Conservation (phyloP, 2,888 invertebrate genomes). For the Proisotoma minuta region DNA sequence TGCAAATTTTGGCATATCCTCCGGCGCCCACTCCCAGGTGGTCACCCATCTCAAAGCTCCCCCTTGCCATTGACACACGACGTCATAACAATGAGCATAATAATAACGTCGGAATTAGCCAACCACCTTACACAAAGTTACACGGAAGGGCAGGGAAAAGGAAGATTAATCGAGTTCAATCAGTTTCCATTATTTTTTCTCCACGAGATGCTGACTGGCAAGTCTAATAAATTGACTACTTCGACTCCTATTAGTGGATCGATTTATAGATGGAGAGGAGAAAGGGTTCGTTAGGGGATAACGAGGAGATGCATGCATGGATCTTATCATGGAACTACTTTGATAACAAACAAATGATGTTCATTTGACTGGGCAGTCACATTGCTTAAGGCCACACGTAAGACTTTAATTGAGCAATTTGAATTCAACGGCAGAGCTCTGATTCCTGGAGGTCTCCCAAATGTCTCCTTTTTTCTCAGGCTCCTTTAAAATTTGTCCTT, state of each 20-base stretch:
- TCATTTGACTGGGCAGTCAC: constrained; percentile 46
- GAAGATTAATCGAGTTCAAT: constrained; percentile 13
- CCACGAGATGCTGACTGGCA: not conserved
- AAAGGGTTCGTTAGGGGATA: constrained; percentile 20
- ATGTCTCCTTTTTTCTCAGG: constrained; percentile 26
- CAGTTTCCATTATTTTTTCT: constrained; percentile 10
- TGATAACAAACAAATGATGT: constrained; percentile 48
- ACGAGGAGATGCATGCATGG: constrained; percentile 44
- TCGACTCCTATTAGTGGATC: constrained; percentile 12
- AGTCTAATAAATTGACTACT: constrained; percentile 13
- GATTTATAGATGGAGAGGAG: constrained; percentile 3
- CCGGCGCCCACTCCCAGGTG: constrained; percentile 35
- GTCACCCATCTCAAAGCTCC: constrained; percentile 18
- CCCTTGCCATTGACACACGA: constrained; percentile 18
- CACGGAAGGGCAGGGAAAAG: not conserved
- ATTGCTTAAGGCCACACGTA: constrained; percentile 47
- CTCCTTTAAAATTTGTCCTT: constrained; percentile 29
- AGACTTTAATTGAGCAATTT: constrained; percentile 48
- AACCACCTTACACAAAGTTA: not conserved
- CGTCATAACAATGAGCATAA: not conserved
- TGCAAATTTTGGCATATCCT: constrained; percentile 40
- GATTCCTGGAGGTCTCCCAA: constrained; percentile 44
- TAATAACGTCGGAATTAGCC: constrained; percentile 16
- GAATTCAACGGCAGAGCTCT: constrained; percentile 45
- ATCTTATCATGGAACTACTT: constrained; percentile 46